Percentiles rank a stretch among this genome's conserved stretches.
These are phyloP conservation scores for Sebastes kiyomatsui DNA, from an alignment of 2,797 vertebrate genomes.

Conservation along the genomic window DNA sequence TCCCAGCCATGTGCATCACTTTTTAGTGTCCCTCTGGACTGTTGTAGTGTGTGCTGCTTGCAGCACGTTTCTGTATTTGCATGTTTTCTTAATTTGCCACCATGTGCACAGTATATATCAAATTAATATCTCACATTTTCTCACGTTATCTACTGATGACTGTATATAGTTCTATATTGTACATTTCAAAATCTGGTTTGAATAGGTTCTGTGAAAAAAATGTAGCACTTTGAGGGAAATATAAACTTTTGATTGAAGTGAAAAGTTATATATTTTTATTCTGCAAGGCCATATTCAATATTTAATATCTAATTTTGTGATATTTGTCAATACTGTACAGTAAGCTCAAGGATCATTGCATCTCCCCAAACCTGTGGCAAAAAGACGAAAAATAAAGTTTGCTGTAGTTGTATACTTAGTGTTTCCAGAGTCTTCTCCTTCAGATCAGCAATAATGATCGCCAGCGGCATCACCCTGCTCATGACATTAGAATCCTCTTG, in stretches of 20 bases:
- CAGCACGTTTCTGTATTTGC: no score
- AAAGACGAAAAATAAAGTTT: neutral
- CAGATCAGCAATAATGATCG: constrained; percentile 37
- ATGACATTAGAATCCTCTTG: constrained; percentile 64
- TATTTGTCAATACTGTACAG: neutral
- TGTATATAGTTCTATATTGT: neutral
- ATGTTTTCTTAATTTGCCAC: no score
- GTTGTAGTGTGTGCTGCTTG: no score
- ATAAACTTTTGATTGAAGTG: no score
- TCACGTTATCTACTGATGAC: neutral
- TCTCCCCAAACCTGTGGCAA: neutral
- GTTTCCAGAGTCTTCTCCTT: constrained; percentile 25
- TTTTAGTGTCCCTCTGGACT: no score
- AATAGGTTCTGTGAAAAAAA: neutral
- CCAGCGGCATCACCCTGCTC: constrained; percentile 37
- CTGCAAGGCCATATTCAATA: neutral
- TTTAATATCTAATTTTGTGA: neutral
- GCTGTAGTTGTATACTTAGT: constrained; percentile 65
- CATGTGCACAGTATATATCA: no score
- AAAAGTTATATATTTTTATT: no score
- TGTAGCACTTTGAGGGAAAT: no score
- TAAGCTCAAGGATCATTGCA: neutral
- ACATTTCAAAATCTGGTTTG: neutral
- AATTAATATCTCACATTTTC: no score
- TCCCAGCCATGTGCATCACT: no score